Base-by-base conservation (phyloP, 2,888 invertebrate species). In the Thymelicus acteon region DNA sequence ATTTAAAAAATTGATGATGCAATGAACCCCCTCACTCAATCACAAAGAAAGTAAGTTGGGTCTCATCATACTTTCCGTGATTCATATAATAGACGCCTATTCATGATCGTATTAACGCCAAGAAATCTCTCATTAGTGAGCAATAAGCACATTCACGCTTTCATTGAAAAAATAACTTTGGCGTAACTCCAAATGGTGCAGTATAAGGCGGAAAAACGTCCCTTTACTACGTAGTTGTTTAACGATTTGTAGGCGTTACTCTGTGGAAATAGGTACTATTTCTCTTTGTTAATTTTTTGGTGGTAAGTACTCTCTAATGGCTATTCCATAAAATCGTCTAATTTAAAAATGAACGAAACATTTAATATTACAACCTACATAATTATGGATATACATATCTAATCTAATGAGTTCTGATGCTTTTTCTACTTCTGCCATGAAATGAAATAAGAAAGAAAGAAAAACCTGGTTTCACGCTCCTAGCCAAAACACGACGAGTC, bases 61-160 rank as follows among this genome's bases (percentile, higher is more conserved):
- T 58, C 39, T 58, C 58, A 58, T 39, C 12, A 12, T 12, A 31
- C 24, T 58, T 58, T 39, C n/a, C 39, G 58, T 39, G 58, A 58
- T 39, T 58, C 58, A 13, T 31, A 57, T 6, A 57, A 52, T 5
- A 57, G 13, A 40, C 40, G 31, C 5, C 37, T 58, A 39, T 58
- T 58, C 37, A 58, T 58, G 58, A 58, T 39, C 6, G 39, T 39
- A 58, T 58, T 58, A 39, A n/a, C 37, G 58, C 13, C 58, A 58
- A 58, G 37, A 39, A 58, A 58, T 58, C 37, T 58, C 39, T 58
- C 58, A 58, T 58, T 39, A 58, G 31, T 15, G 37, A 37, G n/a
- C 13, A 39, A 15, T 37, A 58, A 58, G 58, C 39, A 54, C 24
- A 54, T 54, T 24, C 39, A 39, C n/a, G 58, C 39, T 58, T 39